phyloP scores from a whole-genome alignment of 2,113 vertebrate species.

The Neolamprologus hecqui region DNA sequence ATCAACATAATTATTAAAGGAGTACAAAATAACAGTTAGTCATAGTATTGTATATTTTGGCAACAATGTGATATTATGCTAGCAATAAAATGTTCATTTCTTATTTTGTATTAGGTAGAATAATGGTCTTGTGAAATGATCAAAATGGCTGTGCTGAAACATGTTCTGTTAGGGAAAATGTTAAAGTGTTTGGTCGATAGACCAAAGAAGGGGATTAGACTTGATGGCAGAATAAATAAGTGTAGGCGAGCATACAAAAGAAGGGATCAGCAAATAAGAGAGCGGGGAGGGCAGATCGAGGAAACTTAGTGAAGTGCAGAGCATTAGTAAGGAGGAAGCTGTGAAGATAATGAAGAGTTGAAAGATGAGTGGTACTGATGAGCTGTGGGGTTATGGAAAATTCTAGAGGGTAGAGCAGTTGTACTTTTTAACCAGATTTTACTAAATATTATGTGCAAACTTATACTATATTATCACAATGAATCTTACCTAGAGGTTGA shows the following conservation, averaged over 20 bases:
- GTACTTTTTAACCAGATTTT: neutral
- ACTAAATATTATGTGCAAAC: fast-evolving
- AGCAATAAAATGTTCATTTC: neutral
- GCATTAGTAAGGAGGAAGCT: neutral
- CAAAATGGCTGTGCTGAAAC: neutral
- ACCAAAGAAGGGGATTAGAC: fast-evolving
- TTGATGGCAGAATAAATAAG: neutral
- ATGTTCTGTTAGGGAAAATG: fast-evolving
- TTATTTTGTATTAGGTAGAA: fast-evolving
- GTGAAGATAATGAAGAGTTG: neutral
- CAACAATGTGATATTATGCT: neutral
- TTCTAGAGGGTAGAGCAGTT: neutral
- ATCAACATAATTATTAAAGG: neutral
- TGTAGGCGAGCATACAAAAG: neutral
- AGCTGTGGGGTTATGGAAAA: fast-evolving
- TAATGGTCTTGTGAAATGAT: fast-evolving
- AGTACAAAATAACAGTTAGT: neutral
- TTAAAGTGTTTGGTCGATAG: fast-evolving
- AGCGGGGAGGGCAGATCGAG: fast-evolving
- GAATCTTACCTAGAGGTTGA: fast-evolving
- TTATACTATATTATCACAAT: fast-evolving
- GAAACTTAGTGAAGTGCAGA: neutral
- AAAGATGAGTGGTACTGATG: neutral
- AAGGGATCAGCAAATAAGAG: neutral
- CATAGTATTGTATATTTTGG: neutral